Base-by-base conservation (phyloP, 2,113 vertebrate species). In the Pithys albifrons region DNA sequence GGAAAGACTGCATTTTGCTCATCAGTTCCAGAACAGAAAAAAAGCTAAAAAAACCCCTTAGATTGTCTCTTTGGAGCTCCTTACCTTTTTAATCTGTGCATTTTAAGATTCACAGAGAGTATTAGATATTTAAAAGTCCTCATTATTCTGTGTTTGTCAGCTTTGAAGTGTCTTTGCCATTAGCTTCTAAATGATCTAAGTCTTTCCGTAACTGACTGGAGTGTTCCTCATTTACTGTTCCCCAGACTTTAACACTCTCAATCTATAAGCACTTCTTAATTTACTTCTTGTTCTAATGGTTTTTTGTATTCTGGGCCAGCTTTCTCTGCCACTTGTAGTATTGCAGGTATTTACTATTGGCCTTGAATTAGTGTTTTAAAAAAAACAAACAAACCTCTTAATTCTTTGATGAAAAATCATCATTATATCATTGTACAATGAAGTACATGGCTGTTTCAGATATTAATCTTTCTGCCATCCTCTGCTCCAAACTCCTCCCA, bases 171-270 rank as follows among this genome's bases (percentile, higher is more conserved):
- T 80, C 81, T 96, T 94, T 93, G 51, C 57, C 46, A 91, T 95
- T 95, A 95, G 77, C 71, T 93, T 92, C 77, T 83, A 86, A 95
- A 91, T 81, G 89, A 95, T 87, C 54, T 80, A 83, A 93, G 73
- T 82, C 91, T 94, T 85, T 85, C 82, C 91, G 9, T 86, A 89
- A 77, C 88, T 54, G 66, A 95, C 76, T 87, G 51, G 62, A 83
- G 77, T 46, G 41, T 87, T 94, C 55, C 45, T 85, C 69, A 28
- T 92, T 95, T 95, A 84, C 73, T 73, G 29, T 77, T 97, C 55
- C 65, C 48, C 16, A 54, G 57, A 78, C 72, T 94, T 91, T 74
- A 93, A 83, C 58, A 64, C 74, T 31, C 72, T 87, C 39, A 70
- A 25, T 83, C 83, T 82, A 74, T 67, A 91, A 91, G 67, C 28